Evolutionary conservation across 2,888 invertebrate species (phyloP).

Genomic region (Folsomia candida): DNA sequence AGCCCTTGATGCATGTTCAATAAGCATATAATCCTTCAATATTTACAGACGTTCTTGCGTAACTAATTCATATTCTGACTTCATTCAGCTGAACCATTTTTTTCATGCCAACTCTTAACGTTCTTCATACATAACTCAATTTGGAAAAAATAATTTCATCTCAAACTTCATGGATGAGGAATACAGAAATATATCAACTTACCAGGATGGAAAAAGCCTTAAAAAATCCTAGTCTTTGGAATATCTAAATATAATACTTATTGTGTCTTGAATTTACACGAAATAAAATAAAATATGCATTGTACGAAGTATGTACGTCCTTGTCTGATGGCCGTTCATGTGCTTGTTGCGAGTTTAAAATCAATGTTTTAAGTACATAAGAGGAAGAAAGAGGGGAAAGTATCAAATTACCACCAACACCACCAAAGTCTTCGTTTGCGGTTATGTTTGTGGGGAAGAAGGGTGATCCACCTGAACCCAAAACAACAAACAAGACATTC

Average conservation of each 20-base stretch:
- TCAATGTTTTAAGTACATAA: neutral
- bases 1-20: no score
- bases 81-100: neutral
- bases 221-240: no score
- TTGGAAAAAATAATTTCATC: conserved; percentile 2
- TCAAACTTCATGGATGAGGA: conserved; percentile 15
- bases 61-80: conserved; percentile 6
- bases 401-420: conserved; percentile 26
- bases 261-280: no score
- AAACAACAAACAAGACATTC: conserved; percentile 31
- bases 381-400: conserved; percentile 18
- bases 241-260: no score
- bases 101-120: neutral
- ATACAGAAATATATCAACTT: conserved; percentile 10
- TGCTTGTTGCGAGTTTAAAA: neutral
- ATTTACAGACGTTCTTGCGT: conserved; percentile 7
- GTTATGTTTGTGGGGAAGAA: conserved; percentile 32
- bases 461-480: conserved; percentile 39
- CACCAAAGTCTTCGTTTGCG: conserved; percentile 15
- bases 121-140: conserved; percentile 1
- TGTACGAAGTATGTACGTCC: no score
- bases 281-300: no score
- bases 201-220: neutral
- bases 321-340: neutral
- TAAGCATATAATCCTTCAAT: neutral